These are phyloP conservation scores for Rafetus swinhoei DNA, from an alignment of 2,113 vertebrate species.

Conservation along the genomic window DNA sequence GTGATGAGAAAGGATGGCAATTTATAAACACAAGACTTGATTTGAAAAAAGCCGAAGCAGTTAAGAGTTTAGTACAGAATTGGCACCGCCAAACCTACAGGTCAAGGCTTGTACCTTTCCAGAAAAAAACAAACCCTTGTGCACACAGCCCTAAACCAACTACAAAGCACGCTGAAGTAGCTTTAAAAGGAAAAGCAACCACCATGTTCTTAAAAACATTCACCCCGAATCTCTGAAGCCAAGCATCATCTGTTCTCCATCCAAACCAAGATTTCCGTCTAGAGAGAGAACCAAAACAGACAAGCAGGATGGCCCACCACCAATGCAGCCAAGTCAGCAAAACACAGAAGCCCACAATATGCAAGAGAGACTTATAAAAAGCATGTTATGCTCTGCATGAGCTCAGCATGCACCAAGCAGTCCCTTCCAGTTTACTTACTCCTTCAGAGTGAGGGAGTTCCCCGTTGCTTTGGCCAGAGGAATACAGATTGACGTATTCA, in stretches of 20 bases:
- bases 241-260: not conserved
- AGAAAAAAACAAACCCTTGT: not conserved
- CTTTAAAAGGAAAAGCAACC: not conserved
- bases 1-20: not conserved
- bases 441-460: conserved; percentile 87
- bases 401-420: conserved; percentile 69
- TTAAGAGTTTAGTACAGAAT: not conserved
- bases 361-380: not conserved
- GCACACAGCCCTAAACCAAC: conserved; percentile 39
- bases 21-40: not conserved
- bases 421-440: conserved; percentile 86
- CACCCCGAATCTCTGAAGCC: fast-evolving
- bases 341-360: not conserved
- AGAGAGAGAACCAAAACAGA: conserved; percentile 10
- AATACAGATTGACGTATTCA: conserved; percentile 95
- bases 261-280: not conserved
- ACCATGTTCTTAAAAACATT: not conserved
- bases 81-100: not conserved
- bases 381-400: not conserved
- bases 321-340: not conserved
- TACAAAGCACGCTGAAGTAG: not conserved
- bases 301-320: not conserved
- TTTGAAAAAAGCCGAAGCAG: not conserved
- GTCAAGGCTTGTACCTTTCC: not conserved
- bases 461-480: conserved; percentile 91